These are phyloP conservation scores for Dichetophora obliterata DNA, from an alignment of 2,888 invertebrate genomes.

Conservation along the genomic window DNA sequence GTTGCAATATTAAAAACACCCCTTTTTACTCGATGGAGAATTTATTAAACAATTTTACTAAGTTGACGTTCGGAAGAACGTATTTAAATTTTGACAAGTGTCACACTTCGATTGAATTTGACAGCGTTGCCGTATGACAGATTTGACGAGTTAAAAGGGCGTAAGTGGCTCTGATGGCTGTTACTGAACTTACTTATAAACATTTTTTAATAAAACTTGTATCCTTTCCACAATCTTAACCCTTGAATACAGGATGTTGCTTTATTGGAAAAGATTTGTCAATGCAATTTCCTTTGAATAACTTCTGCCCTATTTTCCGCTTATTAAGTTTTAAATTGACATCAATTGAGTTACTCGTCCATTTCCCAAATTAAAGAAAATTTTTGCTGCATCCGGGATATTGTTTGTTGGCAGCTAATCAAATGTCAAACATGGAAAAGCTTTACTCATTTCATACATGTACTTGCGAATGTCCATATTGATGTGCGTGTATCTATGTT, in stretches of 20 bases:
- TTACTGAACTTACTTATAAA: neutral
- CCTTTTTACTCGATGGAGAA: too few species aligned
- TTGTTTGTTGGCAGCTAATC: slow-evolving; percentile 21
- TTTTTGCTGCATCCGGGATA: neutral
- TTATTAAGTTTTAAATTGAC: neutral
- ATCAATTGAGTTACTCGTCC: neutral
- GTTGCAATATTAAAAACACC: too few species aligned
- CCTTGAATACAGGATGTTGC: neutral
- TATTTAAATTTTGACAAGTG: too few species aligned
- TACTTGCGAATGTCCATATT: neutral
- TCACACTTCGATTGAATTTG: neutral
- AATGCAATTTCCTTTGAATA: neutral
- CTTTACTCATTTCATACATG: neutral
- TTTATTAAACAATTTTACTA: too few species aligned
- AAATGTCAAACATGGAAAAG: slow-evolving; percentile 1
- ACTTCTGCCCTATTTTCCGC: neutral
- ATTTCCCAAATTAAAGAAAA: neutral
- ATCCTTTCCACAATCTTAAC: neutral
- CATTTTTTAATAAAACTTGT: too few species aligned
- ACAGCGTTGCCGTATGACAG: slow-evolving; percentile 16
- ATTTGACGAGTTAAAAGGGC: slow-evolving; percentile 3
- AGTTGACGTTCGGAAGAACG: too few species aligned
- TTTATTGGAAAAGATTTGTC: neutral
- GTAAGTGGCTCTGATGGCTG: neutral
- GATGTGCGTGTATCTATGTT: neutral